These are phyloP conservation scores for Tetramorium alpestre DNA, from an alignment of 1,140 invertebrate species.

Conservation along the genomic window DNA sequence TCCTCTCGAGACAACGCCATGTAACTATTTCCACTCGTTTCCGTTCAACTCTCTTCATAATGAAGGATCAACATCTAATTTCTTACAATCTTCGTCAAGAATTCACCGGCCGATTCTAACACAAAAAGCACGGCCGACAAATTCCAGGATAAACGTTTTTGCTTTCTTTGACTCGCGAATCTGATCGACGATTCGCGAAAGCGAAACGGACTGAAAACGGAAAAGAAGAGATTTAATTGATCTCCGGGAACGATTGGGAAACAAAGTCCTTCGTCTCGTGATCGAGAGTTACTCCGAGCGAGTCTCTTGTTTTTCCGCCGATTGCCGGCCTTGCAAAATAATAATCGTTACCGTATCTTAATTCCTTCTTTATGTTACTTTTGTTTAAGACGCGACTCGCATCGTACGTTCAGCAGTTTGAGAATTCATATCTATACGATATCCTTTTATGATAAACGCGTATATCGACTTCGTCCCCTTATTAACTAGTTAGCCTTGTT, in stretches of 20 bases:
- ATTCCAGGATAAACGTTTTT: background rate
- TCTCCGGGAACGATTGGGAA: background rate
- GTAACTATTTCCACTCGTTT: background rate
- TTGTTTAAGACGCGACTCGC: conserved; percentile 7
- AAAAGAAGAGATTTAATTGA: background rate
- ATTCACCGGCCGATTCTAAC: background rate
- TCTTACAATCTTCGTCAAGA: background rate
- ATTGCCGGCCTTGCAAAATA: background rate
- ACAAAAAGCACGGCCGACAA: background rate
- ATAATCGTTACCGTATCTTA: background rate
- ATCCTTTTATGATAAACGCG: conserved; percentile 56
- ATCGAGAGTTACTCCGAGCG: background rate
- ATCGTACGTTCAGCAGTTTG: conserved; percentile 55
- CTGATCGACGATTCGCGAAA: background rate
- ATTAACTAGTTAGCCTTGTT: background rate
- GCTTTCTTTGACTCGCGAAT: background rate
- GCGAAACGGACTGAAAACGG: background rate
- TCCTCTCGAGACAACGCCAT: background rate
- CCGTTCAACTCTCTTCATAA: background rate
- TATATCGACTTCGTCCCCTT: conserved; percentile 40
- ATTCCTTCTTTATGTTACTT: background rate
- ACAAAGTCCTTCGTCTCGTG: background rate
- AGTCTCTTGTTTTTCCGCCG: background rate
- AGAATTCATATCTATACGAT: conserved; percentile 40
- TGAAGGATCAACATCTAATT: background rate